Evolutionary conservation across 2,888 invertebrate species (phyloP).

Genomic region (Ptilodon capucinus): DNA sequence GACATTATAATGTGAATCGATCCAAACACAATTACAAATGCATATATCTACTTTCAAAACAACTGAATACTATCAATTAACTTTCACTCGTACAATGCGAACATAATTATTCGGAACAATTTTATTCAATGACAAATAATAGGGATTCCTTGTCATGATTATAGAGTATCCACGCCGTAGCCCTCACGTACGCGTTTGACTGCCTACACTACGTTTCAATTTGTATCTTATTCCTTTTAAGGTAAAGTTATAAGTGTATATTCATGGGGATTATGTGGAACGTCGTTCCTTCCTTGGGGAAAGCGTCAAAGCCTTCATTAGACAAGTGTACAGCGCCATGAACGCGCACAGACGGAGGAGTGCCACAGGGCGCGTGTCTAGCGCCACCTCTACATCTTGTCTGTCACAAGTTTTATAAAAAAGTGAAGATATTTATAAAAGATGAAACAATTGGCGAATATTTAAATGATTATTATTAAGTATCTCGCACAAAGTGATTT

Average conservation of each 20-base stretch:
- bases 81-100: conserved; percentile 23
- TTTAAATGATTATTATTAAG: neutral
- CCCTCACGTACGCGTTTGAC: conserved; percentile 22
- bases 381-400: conserved; percentile 20
- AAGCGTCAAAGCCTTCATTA: conserved; percentile 55
- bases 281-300: conserved; percentile 36
- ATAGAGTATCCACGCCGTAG: conserved; percentile 33
- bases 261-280: conserved; percentile 14
- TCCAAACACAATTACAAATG: neutral
- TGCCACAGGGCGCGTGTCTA: conserved; percentile 33
- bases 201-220: conserved; percentile 16
- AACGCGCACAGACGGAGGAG: conserved; percentile 35
- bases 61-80: conserved; percentile 16
- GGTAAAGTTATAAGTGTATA: conserved; percentile 20
- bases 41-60: neutral
- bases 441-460: neutral
- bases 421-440: neutral
- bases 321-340: conserved; percentile 45
- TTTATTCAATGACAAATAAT: conserved; percentile 40
- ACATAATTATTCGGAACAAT: conserved; percentile 37
- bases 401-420: conserved; percentile 1
- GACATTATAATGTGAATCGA: neutral
- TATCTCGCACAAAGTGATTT: neutral
- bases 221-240: conserved; percentile 21
- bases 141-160: conserved; percentile 37